Conservation (phyloP, 2,113 vertebrate species). For the Parus major region DNA sequence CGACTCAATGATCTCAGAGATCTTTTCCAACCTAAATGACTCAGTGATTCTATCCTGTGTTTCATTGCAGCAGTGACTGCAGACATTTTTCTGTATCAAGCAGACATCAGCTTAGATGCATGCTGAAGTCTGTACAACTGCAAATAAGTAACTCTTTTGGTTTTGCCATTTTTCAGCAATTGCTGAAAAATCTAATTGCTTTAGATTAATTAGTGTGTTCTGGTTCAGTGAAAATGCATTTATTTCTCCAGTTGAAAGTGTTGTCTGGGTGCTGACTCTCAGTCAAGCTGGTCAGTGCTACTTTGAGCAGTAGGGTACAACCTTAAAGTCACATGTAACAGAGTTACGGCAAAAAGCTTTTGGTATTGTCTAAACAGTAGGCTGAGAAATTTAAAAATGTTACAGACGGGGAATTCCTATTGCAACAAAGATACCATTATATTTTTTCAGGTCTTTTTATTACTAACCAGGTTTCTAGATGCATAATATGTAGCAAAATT, state of each 20-base stretch:
- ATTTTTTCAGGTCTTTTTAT: not conserved
- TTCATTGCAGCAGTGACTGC: not conserved
- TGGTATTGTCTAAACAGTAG: not conserved
- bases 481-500: not conserved
- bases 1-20: not conserved
- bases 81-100: not conserved
- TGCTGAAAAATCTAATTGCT: not conserved
- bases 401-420: not conserved
- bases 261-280: not conserved
- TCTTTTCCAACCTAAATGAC: not conserved
- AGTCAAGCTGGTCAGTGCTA: not conserved
- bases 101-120: not conserved
- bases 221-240: not conserved
- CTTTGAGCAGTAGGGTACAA: not conserved
- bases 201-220: not conserved
- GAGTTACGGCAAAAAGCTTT: not conserved
- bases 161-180: not conserved
- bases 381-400: not conserved
- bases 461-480: not conserved
- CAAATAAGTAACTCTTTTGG: not conserved
- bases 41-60: not conserved
- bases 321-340: not conserved
- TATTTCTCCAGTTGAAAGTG: not conserved
- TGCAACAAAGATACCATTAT: not conserved
- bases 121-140: not conserved